Base-by-base conservation (phyloP, 2,888 invertebrate genomes). In the Drosophila anceps region DNA sequence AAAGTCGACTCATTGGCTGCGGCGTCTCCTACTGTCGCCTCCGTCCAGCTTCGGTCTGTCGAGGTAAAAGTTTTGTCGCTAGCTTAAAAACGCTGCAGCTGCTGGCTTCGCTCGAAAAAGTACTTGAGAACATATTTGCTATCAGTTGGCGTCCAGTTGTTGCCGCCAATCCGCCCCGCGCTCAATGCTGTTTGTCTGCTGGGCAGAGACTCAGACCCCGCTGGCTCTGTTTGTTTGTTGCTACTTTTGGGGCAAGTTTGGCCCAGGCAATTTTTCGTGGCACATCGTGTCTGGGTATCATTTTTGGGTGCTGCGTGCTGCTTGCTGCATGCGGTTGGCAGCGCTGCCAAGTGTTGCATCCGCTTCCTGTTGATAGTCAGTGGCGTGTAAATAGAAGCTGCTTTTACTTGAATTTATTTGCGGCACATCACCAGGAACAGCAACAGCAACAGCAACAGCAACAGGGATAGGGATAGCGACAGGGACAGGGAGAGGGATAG, bases 81-180 rank as follows among this genome's bases (percentile, higher is more conserved):
- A 71, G 84, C 84, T 88, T 88, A 84, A 84, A 88, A 88, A 81
- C 84, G 79, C 86, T 86, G 72, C 73, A 27, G 39, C 29, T 55
- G 54, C 13, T 18, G 18, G 39, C 54, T 10, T 24, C 39, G 6
- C 55, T 27, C 59, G 46, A 15, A 41, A 84, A 87, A 85, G 88
- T 89, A 88, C 90, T 90, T 82, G 83, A 70, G 76, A 90, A 88
- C 90, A 86, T 86, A 90, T 86, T 86, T 86, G 85, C 90, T 90
- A 85, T 88, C 85, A 89, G 90, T 81, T 90, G 79, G 86, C 88
- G 88, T 82, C 88, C 88, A 87, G 90, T 85, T 84, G 88, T 77
- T 43, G 57, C 31, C 58, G 24, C 57, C 43, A n/a, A 8, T 20
- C 20, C 55, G 0, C 15, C 20, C 43, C 31, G 55, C 31, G 55